Evolutionary conservation across 2,888 invertebrate species (phyloP), one percentile per base, ranked within the genome.

Genomic region (Gasteruption jaculator): DNA sequence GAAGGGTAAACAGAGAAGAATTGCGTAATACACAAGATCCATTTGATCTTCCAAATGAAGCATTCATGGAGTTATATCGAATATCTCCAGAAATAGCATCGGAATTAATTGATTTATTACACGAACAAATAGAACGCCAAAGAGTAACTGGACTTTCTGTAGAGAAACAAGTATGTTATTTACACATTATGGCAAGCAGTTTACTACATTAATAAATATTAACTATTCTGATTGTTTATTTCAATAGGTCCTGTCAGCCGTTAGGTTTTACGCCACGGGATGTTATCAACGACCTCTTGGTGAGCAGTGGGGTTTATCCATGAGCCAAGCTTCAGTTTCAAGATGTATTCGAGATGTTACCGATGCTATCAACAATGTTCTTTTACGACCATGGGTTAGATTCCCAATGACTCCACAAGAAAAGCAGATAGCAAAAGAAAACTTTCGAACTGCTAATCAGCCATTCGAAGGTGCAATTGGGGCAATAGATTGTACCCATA

Each of bases 241-340:
- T n/a, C 18, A 30, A 3, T 21, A 20, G 21, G 21, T 34, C 5
- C 22, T 34, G 12, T 10, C 11, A 8, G 12, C 34, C 20, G 20
- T 34, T 6, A 2, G 20, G 22, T 34, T 34, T 34, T 34, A 21
- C 41, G 48, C 45, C 16, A 37, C 42, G n/a, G 48, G 41, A 14
- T 43, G 45, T 19, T 48, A 37, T 42, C 45, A 48, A 48, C 42
- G 41, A 10, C 32, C 41, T 33, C 41, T 41, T 1, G 48, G 48
- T 22, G 34, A 40, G 10, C 39, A 43, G 24, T 33, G 33, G 38
- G 32, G 39, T 20, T 34, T 43, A 22, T 41, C 22, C 7, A 41
- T 42, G 42, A 45, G 37, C 31, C 41, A 45, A 16, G 25, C 45
- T 30, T 32, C 42, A 8, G 16, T 33, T 4, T 38, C 32, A 26